A percentile compares a stretch with the other conserved stretches of the same genome.
Evolutionary conservation across 2,797 vertebrate species (phyloP).

Genomic region (Urophycis tenuis): DNA sequence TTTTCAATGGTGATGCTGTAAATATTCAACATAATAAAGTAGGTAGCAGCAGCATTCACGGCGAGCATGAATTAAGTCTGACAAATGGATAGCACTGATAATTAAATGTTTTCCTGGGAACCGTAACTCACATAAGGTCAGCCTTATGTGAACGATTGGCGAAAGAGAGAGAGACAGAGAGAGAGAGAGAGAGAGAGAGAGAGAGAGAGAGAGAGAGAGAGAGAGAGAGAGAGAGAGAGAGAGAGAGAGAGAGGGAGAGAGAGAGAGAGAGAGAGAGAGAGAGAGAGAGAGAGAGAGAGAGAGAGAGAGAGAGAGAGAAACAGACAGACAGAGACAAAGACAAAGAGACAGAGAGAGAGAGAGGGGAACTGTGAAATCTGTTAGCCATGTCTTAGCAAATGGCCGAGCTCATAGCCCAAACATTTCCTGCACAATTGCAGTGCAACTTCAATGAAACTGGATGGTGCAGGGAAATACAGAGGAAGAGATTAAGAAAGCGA

Average conservation of each 20-base stretch:
- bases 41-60: constrained; percentile 35
- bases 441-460: constrained; percentile 35
- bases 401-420: constrained; percentile 44
- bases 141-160: constrained; percentile 43
- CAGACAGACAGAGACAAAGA: constrained; percentile 46
- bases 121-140: constrained; percentile 66
- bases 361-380: constrained; percentile 44
- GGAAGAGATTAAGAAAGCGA: constrained; percentile 1
- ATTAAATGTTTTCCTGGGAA: constrained; percentile 57
- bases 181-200: constrained; percentile 46
- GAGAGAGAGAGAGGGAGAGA: constrained; percentile 46
- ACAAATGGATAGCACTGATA: constrained; percentile 59
- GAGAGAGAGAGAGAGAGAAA: constrained; percentile 46
- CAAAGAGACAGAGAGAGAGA: constrained; percentile 53
- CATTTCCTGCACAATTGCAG: constrained; percentile 48
- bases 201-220: constrained; percentile 46
- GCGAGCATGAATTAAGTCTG: constrained; percentile 58
- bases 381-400: constrained; percentile 55
- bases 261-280: constrained; percentile 46
- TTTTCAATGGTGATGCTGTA: constrained; percentile 43
- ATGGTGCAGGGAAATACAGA: constrained; percentile 6
- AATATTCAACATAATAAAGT: constrained; percentile 37
- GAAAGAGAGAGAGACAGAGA: constrained; percentile 50
- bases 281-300: constrained; percentile 46
- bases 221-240: constrained; percentile 46